Evolutionary conservation across 2,113 vertebrate genomes (phyloP).

Genomic region (Cyanistes caeruleus): DNA sequence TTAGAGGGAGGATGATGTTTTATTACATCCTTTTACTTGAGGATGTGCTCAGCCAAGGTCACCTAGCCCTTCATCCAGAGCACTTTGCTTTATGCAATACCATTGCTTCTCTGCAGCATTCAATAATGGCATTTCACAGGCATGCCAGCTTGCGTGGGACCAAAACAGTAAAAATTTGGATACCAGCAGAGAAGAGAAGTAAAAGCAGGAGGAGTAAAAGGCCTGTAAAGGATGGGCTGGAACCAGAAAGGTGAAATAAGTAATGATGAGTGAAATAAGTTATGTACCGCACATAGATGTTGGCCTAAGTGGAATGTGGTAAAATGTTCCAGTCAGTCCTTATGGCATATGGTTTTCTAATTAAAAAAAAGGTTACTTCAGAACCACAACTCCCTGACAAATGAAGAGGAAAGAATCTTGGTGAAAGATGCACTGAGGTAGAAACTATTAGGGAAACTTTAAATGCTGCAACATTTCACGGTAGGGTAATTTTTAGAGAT

Average conservation of each 20-base stretch:
- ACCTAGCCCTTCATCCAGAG: background rate
- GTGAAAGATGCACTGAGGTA: conserved; percentile 6
- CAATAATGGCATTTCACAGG: background rate
- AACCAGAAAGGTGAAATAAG: background rate
- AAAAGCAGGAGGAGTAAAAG: background rate
- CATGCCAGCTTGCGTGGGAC: background rate
- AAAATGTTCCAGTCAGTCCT: background rate
- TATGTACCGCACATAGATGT: accelerated
- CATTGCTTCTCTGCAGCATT: background rate
- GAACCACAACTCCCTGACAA: background rate
- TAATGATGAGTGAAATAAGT: background rate
- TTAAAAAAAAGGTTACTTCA: background rate
- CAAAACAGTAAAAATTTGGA: background rate
- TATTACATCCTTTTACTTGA: background rate
- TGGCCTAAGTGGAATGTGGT: background rate
- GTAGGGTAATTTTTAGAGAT: background rate
- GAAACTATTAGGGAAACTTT: background rate
- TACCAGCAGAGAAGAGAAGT: background rate
- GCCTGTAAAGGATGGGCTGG: background rate
- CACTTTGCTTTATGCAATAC: background rate
- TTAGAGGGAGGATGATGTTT: background rate
- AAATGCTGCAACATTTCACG: background rate
- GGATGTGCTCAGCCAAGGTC: background rate
- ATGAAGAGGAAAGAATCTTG: background rate
- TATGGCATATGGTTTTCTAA: background rate